Evolutionary conservation across 2,888 invertebrate genomes (phyloP).

Genomic region (Allygus modestus): DNA sequence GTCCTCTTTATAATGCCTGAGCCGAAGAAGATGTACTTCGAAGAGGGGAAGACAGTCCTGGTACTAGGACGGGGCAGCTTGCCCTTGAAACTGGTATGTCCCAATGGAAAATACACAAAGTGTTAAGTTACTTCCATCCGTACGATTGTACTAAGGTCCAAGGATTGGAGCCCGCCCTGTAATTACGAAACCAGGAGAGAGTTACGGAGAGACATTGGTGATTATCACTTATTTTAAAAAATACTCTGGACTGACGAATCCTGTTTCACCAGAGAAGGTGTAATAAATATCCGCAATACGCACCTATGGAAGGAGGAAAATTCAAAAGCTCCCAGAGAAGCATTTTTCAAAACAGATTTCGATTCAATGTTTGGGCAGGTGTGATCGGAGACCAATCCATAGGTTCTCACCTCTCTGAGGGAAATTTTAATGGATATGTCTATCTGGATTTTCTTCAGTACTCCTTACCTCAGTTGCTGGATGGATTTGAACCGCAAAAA

Average conservation of each 20-base stretch:
- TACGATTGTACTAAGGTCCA: neutral
- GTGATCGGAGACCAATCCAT: too few species aligned
- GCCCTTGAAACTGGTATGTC: conserved; percentile 6
- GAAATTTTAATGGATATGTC: too few species aligned
- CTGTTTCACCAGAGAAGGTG: too few species aligned
- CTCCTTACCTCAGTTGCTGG: neutral
- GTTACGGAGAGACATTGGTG: neutral
- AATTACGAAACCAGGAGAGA: conserved; percentile 2
- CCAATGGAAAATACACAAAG: neutral
- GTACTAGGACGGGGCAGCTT: too few species aligned
- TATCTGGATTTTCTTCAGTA: neutral
- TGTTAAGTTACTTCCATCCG: neutral
- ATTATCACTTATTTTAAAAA: neutral
- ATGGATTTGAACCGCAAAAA: neutral
- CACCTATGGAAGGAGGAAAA: neutral
- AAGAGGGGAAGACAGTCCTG: too few species aligned
- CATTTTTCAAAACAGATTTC: neutral
- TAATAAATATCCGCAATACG: neutral
- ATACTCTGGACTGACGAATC: neutral
- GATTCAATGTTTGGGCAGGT: too few species aligned
- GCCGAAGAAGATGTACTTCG: too few species aligned
- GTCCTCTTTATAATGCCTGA: too few species aligned
- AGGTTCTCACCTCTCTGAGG: too few species aligned
- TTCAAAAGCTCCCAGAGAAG: neutral
- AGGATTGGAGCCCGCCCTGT: neutral